Conservation (phyloP, 2,113 vertebrate species). For the Alouatta palliata region DNA sequence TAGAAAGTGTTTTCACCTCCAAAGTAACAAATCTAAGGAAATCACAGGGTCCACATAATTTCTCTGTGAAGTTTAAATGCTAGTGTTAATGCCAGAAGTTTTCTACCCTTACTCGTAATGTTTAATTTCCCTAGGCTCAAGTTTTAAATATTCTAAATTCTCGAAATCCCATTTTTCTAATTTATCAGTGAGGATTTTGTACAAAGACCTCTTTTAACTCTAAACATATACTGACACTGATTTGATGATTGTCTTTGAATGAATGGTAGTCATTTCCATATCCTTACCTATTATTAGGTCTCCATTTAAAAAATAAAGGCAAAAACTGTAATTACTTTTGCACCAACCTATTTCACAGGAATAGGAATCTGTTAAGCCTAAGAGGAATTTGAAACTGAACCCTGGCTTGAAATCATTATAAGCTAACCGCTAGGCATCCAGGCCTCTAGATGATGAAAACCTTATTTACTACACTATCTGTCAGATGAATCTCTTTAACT, state of each 20-base stretch:
- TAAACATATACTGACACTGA: background rate
- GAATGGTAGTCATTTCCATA: background rate
- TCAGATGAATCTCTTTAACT: conserved; percentile 70
- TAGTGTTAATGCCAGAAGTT: background rate
- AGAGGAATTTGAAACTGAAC: conserved; percentile 31
- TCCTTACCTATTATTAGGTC: background rate
- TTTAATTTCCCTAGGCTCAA: background rate
- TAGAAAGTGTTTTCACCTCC: background rate
- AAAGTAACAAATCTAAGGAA: conserved; percentile 12
- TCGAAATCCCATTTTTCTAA: background rate
- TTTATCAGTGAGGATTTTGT: background rate
- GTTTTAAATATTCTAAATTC: conserved; percentile 48
- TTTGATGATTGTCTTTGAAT: background rate
- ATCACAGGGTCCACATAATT: background rate
- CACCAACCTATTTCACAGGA: background rate
- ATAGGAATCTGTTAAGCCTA: background rate
- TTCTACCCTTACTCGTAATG: conserved; percentile 7
- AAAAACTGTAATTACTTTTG: too few species aligned
- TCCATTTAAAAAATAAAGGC: too few species aligned
- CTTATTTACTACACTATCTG: conserved; percentile 69
- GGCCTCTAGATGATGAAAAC: conserved; percentile 64
- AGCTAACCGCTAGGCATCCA: background rate
- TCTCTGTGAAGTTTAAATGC: background rate
- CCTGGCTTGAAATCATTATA: background rate
- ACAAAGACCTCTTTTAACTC: conserved; percentile 3